Conservation (phyloP, 1,140 invertebrate species). For the Macrocentrus cingulum region DNA sequence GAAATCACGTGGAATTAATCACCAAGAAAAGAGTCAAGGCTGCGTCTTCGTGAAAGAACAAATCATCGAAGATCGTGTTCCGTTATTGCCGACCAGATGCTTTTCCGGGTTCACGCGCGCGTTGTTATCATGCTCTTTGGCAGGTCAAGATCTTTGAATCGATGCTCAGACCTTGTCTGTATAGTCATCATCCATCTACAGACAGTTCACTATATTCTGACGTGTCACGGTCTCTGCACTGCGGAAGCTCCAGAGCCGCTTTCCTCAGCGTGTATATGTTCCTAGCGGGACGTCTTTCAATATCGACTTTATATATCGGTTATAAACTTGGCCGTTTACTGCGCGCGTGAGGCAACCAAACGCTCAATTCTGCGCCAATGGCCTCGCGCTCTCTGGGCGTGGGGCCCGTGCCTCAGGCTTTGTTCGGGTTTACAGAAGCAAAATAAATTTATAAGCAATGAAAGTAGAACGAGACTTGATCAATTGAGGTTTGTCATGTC, state of each 20-base stretch:
- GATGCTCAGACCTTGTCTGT: slow-evolving; percentile 9
- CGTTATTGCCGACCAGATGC: slow-evolving; percentile 35
- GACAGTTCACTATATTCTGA: slow-evolving; percentile 1
- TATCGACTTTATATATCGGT: slow-evolving; percentile 14
- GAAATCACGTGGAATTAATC: slow-evolving; percentile 41
- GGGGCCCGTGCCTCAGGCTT: no score
- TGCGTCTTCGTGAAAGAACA: slow-evolving; percentile 5
- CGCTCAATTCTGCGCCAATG: slow-evolving; percentile 18
- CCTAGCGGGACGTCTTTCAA: not conserved
- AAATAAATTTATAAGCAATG: no score
- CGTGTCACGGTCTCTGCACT: slow-evolving; percentile 23
- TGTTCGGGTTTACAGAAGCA: no score
- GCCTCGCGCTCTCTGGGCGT: no score
- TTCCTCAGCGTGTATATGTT: no score
- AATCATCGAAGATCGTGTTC: slow-evolving; percentile 28
- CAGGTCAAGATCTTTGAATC: slow-evolving; percentile 23
- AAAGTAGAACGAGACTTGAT: no score
- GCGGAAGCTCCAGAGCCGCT: slow-evolving; percentile 13
- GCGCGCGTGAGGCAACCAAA: not conserved
- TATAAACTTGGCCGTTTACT: slow-evolving; percentile 7
- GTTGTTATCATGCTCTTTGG: slow-evolving; percentile 35
- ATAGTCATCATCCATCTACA: no score
- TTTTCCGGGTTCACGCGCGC: slow-evolving; percentile 38
- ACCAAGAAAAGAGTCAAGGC: slow-evolving; percentile 16
- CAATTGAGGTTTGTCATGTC: no score